These are phyloP conservation scores for Clupea harengus DNA, from an alignment of 2,113 vertebrate species.

Conservation along the genomic window DNA sequence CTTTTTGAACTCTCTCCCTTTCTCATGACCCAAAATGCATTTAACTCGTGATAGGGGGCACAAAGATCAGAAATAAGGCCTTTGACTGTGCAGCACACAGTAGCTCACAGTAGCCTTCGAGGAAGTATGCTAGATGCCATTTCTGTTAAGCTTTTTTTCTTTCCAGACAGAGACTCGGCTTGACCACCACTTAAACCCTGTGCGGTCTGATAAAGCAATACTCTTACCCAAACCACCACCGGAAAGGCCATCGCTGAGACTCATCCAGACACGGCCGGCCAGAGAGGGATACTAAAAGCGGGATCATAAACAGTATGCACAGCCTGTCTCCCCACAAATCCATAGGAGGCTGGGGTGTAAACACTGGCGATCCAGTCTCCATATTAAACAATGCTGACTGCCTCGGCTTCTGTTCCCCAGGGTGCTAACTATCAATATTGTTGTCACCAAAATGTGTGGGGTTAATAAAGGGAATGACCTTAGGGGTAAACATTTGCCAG, in stretches of 20 bases:
- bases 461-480: constrained; percentile 7
- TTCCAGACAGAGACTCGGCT: neutral
- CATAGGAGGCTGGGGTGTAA: neutral
- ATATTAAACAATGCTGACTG: neutral
- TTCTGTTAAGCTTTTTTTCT: no score
- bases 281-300: neutral
- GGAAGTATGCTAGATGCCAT: no score
- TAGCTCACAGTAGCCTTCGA: no score
- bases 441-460: constrained; percentile 7
- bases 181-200: neutral
- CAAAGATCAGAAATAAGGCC: no score
- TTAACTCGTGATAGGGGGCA: neutral
- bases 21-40: neutral
- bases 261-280: no score
- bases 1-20: no score
- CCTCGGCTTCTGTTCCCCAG: neutral
- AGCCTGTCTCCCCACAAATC: neutral
- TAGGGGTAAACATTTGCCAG: constrained; percentile 11
- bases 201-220: neutral
- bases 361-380: neutral
- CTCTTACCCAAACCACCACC: neutral
- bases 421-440: constrained; percentile 15
- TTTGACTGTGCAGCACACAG: no score
- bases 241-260: neutral
- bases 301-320: neutral